phyloP scores from a whole-genome alignment of 2,797 vertebrate genomes.

The Somateria mollissima region DNA sequence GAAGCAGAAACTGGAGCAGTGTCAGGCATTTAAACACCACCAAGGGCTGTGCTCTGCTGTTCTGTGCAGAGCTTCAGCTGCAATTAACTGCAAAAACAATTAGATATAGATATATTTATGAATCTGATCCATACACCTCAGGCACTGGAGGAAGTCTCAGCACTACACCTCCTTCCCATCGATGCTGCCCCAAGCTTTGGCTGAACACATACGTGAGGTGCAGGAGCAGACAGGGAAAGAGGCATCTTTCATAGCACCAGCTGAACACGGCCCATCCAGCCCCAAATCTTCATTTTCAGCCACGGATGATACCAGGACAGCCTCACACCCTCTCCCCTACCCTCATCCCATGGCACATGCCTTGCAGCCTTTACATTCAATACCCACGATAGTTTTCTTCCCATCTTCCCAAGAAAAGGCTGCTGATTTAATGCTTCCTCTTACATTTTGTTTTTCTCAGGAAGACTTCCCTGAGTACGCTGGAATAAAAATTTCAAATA shows the following conservation, averaged over 20 bases:
- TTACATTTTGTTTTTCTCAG: background rate
- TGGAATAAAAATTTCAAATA: background rate
- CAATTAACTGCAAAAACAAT: background rate
- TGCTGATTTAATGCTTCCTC: background rate
- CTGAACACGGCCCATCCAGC: no score
- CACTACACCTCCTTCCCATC: background rate
- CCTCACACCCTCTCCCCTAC: no score
- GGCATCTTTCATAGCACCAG: no score
- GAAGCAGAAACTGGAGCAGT: background rate
- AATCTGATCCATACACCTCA: background rate
- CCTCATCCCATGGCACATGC: no score
- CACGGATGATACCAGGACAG: no score
- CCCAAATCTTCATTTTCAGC: no score
- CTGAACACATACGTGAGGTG: background rate
- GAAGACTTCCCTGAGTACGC: background rate
- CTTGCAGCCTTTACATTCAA: no score
- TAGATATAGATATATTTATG: no score
- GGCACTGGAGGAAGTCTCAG: background rate
- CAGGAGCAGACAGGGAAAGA: no score
- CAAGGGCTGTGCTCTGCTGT: background rate
- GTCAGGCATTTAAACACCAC: background rate
- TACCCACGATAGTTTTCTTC: no score
- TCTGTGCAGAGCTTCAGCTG: background rate
- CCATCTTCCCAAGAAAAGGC: background rate
- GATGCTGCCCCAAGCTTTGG: background rate